phyloP scores from a whole-genome alignment of 2,113 vertebrate genomes.

The Numida meleagris region DNA sequence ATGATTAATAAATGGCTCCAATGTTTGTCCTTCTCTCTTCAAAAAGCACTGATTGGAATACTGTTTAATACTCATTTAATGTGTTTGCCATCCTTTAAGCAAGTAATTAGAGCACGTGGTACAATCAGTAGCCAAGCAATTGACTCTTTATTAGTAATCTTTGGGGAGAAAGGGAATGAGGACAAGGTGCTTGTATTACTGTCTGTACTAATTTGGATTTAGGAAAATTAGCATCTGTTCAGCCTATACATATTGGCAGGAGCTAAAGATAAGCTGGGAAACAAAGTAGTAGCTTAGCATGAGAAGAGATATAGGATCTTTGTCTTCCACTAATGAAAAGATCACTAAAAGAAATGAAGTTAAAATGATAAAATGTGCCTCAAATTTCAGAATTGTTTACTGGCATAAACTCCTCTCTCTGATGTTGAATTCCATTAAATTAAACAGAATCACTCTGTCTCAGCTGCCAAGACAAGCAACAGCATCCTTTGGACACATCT shows the following conservation, averaged over 20 bases:
- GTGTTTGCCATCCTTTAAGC: slow-evolving; percentile 58
- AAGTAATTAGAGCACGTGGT: slow-evolving; percentile 56
- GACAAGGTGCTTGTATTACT: slow-evolving; percentile 46
- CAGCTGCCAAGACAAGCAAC: not conserved
- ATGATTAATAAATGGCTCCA: slow-evolving; percentile 46
- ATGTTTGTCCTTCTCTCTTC: slow-evolving; percentile 30
- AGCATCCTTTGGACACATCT: not conserved
- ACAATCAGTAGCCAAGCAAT: slow-evolving; percentile 60
- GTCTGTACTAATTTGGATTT: slow-evolving; percentile 44
- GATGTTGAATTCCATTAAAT: not conserved
- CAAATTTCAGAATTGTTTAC: not conserved
- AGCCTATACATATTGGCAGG: not conserved
- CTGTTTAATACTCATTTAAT: slow-evolving; percentile 62
- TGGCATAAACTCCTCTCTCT: not conserved
- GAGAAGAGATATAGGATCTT: not conserved
- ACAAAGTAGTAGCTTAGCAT: not conserved
- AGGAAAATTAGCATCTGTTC: slow-evolving; percentile 55
- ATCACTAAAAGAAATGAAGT: not conserved
- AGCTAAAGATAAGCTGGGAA: not conserved
- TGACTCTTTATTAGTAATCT: slow-evolving; percentile 59
- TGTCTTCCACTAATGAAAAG: not conserved
- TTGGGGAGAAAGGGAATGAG: slow-evolving; percentile 38
- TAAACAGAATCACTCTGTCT: not conserved
- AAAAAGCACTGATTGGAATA: slow-evolving; percentile 52
- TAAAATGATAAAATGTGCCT: not conserved